Conservation (phyloP, 2,113 vertebrate genomes). For the Raja brachyura region DNA sequence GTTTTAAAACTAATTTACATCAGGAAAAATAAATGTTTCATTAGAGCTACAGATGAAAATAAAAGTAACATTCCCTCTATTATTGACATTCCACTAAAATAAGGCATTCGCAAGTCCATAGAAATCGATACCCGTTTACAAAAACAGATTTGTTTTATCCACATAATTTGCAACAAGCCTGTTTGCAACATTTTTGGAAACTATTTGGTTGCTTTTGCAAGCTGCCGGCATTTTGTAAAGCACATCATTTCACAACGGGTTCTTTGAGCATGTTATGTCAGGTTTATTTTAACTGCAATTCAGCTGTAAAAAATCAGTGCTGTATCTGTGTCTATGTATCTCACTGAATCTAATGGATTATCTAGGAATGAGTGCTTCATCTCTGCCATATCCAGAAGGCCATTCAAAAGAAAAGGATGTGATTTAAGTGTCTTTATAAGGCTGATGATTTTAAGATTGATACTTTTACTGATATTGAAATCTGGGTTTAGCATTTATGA, state of each 20-base stretch:
- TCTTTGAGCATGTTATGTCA: not conserved
- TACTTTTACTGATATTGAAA: not conserved
- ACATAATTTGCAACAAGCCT: not conserved
- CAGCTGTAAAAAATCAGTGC: slow-evolving; percentile 34
- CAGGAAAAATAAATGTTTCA: not conserved
- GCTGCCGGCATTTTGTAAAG: slow-evolving; percentile 11
- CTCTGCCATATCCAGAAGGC: slow-evolving; percentile 10
- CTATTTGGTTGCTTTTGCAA: not conserved
- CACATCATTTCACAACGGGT: slow-evolving; percentile 25
- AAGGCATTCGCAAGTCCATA: not conserved
- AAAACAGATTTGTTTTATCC: not conserved
- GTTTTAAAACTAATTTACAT: not conserved
- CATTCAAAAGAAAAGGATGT: not conserved
- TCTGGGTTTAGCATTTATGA: slow-evolving; percentile 10
- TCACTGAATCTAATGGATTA: slow-evolving; percentile 35
- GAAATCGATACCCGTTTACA: not conserved
- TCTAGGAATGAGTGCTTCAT: slow-evolving; percentile 11
- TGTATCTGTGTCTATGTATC: slow-evolving; percentile 20
- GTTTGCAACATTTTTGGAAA: not conserved
- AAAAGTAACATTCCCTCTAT: not conserved
- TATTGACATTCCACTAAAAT: not conserved
- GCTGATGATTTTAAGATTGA: slow-evolving; percentile 7
- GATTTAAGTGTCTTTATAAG: not conserved
- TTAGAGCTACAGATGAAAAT: not conserved
- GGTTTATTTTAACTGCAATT: not conserved